phyloP scores from a whole-genome alignment of 1,140 invertebrate genomes.

The Aphelenchoides fujianensis region DNA sequence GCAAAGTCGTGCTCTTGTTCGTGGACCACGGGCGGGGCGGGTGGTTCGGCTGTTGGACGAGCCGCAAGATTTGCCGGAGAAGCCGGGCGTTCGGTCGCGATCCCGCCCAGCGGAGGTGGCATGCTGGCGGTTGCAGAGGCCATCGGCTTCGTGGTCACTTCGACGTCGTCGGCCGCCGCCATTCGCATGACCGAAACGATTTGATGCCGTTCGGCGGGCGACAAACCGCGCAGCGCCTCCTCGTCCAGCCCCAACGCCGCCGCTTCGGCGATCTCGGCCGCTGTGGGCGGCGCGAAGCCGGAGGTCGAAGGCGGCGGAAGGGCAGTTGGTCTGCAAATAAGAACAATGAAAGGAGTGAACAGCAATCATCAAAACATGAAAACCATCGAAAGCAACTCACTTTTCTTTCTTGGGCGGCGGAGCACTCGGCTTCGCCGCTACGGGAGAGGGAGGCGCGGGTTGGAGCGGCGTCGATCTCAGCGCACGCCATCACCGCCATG shows the following conservation, averaged over 20 bases:
- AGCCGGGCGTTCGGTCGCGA: not conserved
- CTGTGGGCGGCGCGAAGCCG: too few relatives aligned
- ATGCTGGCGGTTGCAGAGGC: not conserved
- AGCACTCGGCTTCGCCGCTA: not conserved
- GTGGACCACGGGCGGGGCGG: too few relatives aligned
- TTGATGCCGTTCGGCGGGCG: slow-evolving; percentile 49
- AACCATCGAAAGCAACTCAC: not conserved
- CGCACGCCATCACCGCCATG: slow-evolving; percentile 60
- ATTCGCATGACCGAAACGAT: slow-evolving; percentile 54
- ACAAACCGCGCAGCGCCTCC: slow-evolving; percentile 34
- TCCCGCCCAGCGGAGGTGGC: not conserved
- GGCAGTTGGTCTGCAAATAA: too few relatives aligned
- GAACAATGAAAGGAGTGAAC: too few relatives aligned
- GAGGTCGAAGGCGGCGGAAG: too few relatives aligned
- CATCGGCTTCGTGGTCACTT: not conserved
- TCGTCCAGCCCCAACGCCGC: slow-evolving; percentile 36
- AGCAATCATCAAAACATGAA: slow-evolving; percentile 14
- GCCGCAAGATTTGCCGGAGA: not conserved
- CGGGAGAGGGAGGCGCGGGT: slow-evolving; percentile 16
- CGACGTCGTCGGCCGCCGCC: slow-evolving; percentile 43
- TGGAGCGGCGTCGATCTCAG: slow-evolving; percentile 51
- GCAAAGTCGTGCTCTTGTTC: too few relatives aligned
- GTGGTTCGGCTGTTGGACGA: slow-evolving; percentile 16
- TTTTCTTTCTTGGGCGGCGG: too few relatives aligned
- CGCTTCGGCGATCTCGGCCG: slow-evolving; percentile 2